Percentiles rank a stretch among this genome's conserved stretches.
phyloP scores from a whole-genome alignment of 2,888 invertebrate genomes.

The Odontocolon sp. region DNA sequence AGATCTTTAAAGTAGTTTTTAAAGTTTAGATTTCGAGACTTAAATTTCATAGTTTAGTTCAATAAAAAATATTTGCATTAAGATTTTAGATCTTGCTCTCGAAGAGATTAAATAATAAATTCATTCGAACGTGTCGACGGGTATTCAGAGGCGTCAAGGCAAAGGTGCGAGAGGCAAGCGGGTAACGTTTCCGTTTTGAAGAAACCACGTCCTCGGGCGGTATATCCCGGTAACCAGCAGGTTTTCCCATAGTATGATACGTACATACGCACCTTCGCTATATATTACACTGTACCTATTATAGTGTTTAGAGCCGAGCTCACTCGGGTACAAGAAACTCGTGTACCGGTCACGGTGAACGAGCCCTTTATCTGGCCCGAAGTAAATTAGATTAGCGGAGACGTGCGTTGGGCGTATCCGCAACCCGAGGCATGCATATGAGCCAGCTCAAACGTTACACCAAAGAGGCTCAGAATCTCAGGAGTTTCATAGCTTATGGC shows the following conservation, averaged over 20 bases:
- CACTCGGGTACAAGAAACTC: conserved; percentile 47
- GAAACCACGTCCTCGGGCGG: conserved; percentile 41
- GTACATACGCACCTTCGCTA: conserved; percentile 6
- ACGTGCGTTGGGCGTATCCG: conserved; percentile 68
- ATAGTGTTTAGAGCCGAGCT: conserved; percentile 16
- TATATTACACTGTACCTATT: conserved; percentile 15
- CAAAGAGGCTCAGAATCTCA: conserved; percentile 38
- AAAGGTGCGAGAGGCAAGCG: conserved; percentile 30
- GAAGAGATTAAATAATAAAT: conserved; percentile 41
- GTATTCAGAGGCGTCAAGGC: conserved; percentile 11
- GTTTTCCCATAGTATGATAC: conserved; percentile 49
- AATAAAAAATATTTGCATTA: too few relatives aligned
- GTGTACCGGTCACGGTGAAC: conserved; percentile 69
- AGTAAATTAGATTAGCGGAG: conserved; percentile 74
- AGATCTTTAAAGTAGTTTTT: too few relatives aligned
- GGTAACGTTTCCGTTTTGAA: conserved; percentile 56
- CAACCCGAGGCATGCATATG: conserved; percentile 64
- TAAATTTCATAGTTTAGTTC: too few relatives aligned
- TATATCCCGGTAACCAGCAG: conserved; percentile 25
- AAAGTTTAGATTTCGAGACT: too few relatives aligned
- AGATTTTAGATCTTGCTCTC: conserved; percentile 42
- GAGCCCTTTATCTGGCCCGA: conserved; percentile 72
- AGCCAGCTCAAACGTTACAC: conserved; percentile 40
- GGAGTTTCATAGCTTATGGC: conserved; percentile 17
- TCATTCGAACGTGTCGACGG: background rate